These are phyloP conservation scores for Neosilurus hyrtlii DNA, from an alignment of 2,797 vertebrate species.

Conservation along the genomic window DNA sequence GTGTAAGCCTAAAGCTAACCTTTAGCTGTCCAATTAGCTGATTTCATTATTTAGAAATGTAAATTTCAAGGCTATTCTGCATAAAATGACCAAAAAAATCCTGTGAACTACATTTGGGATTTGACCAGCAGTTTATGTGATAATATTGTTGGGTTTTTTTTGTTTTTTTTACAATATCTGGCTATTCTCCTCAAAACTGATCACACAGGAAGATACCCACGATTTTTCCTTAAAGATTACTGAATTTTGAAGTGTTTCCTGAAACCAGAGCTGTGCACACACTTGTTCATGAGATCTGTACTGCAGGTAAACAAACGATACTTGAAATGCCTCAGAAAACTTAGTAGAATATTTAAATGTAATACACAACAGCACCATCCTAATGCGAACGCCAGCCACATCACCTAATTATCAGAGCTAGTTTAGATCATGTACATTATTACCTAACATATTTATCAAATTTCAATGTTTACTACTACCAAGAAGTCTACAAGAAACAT, in stretches of 20 bases:
- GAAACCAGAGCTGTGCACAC: neutral
- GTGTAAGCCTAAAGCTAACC: neutral
- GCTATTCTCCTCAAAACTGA: neutral
- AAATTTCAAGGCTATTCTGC: neutral
- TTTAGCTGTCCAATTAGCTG: neutral
- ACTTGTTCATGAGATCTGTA: too few species aligned
- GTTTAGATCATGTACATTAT: neutral
- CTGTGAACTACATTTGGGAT: too few species aligned
- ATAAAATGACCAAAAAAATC: neutral
- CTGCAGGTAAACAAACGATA: neutral
- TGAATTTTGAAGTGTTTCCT: too few species aligned
- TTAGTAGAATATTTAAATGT: too few species aligned
- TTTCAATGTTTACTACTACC: neutral
- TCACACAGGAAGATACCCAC: neutral
- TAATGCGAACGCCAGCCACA: neutral
- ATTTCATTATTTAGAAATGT: neutral
- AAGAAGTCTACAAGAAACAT: neutral
- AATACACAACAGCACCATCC: neutral
- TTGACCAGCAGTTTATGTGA: neutral
- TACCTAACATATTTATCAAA: neutral
- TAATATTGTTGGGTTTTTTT: neutral
- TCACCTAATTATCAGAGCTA: neutral
- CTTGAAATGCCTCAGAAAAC: neutral
- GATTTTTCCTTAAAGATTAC: too few species aligned
- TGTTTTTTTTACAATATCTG: neutral